Evolutionary conservation across 2,113 vertebrate species (phyloP), one percentile per base, ranked within the genome.

Genomic region (Chloropsis hardwickii): DNA sequence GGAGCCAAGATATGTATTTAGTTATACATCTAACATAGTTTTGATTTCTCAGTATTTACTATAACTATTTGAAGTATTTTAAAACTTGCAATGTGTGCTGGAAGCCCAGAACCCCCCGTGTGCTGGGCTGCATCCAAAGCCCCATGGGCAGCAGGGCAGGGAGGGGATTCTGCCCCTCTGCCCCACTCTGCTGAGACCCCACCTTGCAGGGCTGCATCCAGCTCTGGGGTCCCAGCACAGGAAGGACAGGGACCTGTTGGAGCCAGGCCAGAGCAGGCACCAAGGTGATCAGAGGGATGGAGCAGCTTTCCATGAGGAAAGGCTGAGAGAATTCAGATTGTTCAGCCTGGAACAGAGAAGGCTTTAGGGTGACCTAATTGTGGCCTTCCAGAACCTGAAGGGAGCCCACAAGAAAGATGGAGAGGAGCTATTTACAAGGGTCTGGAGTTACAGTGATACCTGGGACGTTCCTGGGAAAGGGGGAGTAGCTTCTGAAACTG

Each of bases 331-430:
- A 0, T 0, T 56, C 22, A 18, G 7, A 3, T 16, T 70, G 31
- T 33, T 70, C 14, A 7, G 18, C 0, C 5, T 37, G 25, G 15
- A 21, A 0, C 1, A 31, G 11, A 42, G 18, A 3, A 28, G 15
- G 6, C 3, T 50, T 0, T 33, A 8, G 11, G 10, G 1, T 23
- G 10, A 31, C 2, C 5, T 3, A 4, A 19, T 16, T 65, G 31
- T 1, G 0, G 0, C 7, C 5, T 57, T n/a, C 1, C 27, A 29
- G 12, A 6, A 0, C 21, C 31, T 62, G 15, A 48, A 77, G 4
- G 35, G 3, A 70, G 10, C 2, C 4, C 0, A 20, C 6, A 50
- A 11, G 18, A 62, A 37, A 37, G 19, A 33, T 17, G 12, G 31
- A 13, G 10, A 62, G 22, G 6, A 1, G 4, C 4, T 14, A 4